A percentile compares a stretch with the other conserved stretches of the same genome.
phyloP scores from a whole-genome alignment of 2,113 vertebrate species.

The Pionites leucogaster region DNA sequence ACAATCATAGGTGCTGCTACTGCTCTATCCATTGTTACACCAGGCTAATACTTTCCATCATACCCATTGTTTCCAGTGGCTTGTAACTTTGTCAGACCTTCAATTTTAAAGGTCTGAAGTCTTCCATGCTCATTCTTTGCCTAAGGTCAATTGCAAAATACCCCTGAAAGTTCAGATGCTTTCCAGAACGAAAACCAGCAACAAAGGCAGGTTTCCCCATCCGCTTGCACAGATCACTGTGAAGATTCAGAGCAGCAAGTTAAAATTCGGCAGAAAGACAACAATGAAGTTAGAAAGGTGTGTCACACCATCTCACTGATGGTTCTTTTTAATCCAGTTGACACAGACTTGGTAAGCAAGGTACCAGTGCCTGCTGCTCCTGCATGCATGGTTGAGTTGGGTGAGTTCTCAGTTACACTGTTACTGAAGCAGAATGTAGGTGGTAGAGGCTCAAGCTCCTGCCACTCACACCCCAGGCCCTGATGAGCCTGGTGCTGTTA shows the following conservation, averaged over 20 bases:
- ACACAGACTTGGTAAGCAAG: background rate
- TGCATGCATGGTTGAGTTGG: background rate
- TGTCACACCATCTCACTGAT: fast-evolving
- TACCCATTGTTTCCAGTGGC: background rate
- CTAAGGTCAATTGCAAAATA: background rate
- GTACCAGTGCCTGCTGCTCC: background rate
- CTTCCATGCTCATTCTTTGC: background rate
- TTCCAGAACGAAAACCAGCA: background rate
- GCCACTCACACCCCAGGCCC: fast-evolving
- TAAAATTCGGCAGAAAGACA: background rate
- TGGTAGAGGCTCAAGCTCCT: background rate
- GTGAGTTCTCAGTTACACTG: background rate
- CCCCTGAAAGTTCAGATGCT: background rate
- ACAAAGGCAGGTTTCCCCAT: background rate
- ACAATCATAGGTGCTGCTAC: background rate
- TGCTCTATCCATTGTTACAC: slow-evolving; percentile 1
- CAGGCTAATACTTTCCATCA: background rate
- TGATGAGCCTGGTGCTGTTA: background rate
- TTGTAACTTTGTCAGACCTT: background rate
- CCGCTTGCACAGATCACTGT: background rate
- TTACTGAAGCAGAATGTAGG: background rate
- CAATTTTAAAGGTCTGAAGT: background rate
- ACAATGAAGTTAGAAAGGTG: background rate
- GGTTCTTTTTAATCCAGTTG: background rate
- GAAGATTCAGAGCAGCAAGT: background rate